Evolutionary conservation across 2,888 invertebrate species (phyloP), one percentile per base, ranked within the genome.

Genomic region (Alentia gelatinosa): DNA sequence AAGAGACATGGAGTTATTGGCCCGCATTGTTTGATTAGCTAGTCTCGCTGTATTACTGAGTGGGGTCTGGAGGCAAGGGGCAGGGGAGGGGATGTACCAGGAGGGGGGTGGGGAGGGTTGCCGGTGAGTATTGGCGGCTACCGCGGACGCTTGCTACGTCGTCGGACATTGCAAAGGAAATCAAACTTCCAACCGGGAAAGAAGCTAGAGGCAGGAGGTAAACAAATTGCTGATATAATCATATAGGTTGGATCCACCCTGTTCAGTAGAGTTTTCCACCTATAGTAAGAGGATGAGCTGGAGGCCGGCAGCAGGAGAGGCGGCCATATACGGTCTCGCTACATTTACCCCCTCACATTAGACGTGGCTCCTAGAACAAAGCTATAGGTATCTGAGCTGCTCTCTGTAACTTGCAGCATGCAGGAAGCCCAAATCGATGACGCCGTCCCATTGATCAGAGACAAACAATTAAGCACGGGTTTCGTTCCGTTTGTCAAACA

Each of bases 211-310:
- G n/a, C n/a, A 26, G 63, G 5, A 5, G 26, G 63, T 63, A 63
- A 63, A 63, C 63, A 63, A 63, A 63, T 63, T 63, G 63, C 63
- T n/a, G 63, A 63, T 63, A 63, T n/a, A 63, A n/a, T n/a, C 63
- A 63, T 63, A 26, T n/a, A n/a, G n/a, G n/a, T n/a, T n/a, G n/a
- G n/a, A n/a, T n/a, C n/a, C n/a, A n/a, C n/a, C n/a, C n/a, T n/a
- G n/a, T n/a, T n/a, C n/a, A n/a, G n/a, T n/a, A n/a, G n/a, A n/a
- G n/a, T n/a, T n/a, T n/a, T n/a, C n/a, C n/a, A n/a, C n/a, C n/a
- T n/a, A n/a, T n/a, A n/a, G n/a, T n/a, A n/a, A n/a, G n/a, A n/a
- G n/a, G n/a, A n/a, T n/a, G n/a, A n/a, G n/a, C n/a, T n/a, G n/a
- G n/a, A n/a, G n/a, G n/a, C n/a, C n/a, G n/a, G n/a, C n/a, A n/a